These are phyloP conservation scores for Pammene aurita DNA, from an alignment of 2,888 invertebrate species.

Conservation along the genomic window DNA sequence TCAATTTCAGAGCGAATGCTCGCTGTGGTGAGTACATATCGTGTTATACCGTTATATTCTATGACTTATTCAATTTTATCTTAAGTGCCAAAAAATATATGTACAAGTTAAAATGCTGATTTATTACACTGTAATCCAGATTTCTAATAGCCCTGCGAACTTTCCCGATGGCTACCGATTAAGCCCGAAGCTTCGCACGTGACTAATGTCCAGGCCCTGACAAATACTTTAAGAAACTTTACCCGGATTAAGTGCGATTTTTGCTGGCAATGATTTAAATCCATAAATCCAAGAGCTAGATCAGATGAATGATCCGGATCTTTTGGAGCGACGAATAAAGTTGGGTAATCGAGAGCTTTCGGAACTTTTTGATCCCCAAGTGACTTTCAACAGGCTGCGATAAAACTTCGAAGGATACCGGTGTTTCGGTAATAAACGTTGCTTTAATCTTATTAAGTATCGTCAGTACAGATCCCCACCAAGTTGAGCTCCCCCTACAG, in stretches of 20 bases:
- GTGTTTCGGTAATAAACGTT: not conserved
- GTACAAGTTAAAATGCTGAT: not conserved
- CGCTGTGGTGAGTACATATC: too few species aligned
- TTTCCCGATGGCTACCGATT: constrained; percentile 31
- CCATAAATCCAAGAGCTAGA: constrained; percentile 30
- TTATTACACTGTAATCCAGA: not conserved
- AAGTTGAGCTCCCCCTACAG: too few species aligned
- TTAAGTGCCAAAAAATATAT: too few species aligned
- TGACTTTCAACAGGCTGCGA: constrained; percentile 4
- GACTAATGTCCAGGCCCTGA: constrained; percentile 35
- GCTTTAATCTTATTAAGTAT: not conserved
- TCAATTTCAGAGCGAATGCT: too few species aligned
- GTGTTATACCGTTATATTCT: too few species aligned
- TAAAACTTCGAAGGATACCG: constrained; percentile 1
- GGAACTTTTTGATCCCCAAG: constrained; percentile 3
- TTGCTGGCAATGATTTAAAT: constrained; percentile 37
- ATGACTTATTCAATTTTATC: too few species aligned
- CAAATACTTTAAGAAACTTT: constrained; percentile 38
- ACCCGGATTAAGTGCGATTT: constrained; percentile 32
- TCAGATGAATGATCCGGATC: constrained; percentile 36
- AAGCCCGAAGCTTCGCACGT: constrained; percentile 27
- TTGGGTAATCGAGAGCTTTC: constrained; percentile 25
- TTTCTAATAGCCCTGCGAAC: constrained; percentile 28
- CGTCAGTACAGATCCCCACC: not conserved
- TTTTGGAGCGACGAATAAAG: constrained; percentile 17